Evolutionary conservation across 2,888 invertebrate genomes (phyloP).

Genomic region (Cyclophora punctaria): DNA sequence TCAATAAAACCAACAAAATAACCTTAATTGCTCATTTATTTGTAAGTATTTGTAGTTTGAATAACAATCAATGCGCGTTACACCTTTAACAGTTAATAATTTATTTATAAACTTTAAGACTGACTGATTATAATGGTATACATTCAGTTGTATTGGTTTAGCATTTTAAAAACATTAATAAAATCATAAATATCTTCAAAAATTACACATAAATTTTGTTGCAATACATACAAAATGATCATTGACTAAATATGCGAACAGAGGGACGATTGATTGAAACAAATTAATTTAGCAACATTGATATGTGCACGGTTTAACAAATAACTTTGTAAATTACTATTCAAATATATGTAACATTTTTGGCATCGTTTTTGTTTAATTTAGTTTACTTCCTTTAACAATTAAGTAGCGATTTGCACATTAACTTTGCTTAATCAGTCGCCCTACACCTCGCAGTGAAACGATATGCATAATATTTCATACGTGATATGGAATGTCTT

Average conservation of each 20-base stretch:
- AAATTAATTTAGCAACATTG: not conserved
- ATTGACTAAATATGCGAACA: not conserved
- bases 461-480: too few relatives aligned
- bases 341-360: too few relatives aligned
- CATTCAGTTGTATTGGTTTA: slow-evolving; percentile 6
- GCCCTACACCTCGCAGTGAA: too few relatives aligned
- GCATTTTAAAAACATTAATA: too few relatives aligned
- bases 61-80: slow-evolving; percentile 38
- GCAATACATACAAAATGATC: not conserved
- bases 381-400: too few relatives aligned
- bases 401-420: too few relatives aligned
- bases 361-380: too few relatives aligned
- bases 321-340: too few relatives aligned
- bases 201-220: too few relatives aligned
- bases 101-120: slow-evolving; percentile 37
- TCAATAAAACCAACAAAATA: slow-evolving; percentile 29
- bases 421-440: not conserved
- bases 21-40: slow-evolving; percentile 47
- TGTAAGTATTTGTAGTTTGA: slow-evolving; percentile 34
- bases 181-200: too few relatives aligned
- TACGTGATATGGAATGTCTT: too few relatives aligned
- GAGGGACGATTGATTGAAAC: not conserved
- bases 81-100: slow-evolving; percentile 37
- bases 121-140: slow-evolving; percentile 33
- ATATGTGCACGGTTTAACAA: too few relatives aligned